Evolutionary conservation across 2,888 invertebrate species (phyloP), one percentile per base, ranked within the genome.

Genomic region (Noctuana brunneofusca): DNA sequence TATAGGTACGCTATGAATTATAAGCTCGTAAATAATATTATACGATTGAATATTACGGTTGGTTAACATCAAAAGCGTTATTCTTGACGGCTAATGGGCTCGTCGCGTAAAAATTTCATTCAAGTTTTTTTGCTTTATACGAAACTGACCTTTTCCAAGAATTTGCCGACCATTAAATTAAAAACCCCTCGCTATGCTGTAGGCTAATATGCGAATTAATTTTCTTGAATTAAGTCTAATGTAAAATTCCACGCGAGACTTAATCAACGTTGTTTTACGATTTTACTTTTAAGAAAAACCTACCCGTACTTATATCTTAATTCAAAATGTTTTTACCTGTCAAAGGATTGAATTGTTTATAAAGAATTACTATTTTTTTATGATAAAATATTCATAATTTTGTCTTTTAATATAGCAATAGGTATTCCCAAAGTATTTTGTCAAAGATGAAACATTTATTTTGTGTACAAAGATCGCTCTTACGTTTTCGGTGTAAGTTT

Each of bases 121-220:
- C 5, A 2, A 14, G n/a, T 35, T 54, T 38, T 24, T 54, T 20
- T 30, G n/a, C n/a, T n/a, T 43, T 22, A 27, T 55, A 43, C 16
- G 27, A 55, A 55, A 55, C 16, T 43, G 41, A 43, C 55, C 55
- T 27, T 55, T 55, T 43, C 55, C 2, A 27, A 27, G 41, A 55
- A 43, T 55, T 27, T 24, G 14, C 56, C 46, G 32, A 14, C 32
- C 32, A 48, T 57, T 32, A 48, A 57, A 46, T 48, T 43, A 46
- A 56, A 56, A 57, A 54, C 20, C 14, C 46, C 46, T 11, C n/a
- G 20, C 20, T 3, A 27, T 24, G 24, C 14, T 24, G 35, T 16
- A 16, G 18, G 35, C 49, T 58, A 49, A 58, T 57, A 58, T 58
- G 35, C 22, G 35, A 58, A 58, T 58, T 57, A 57, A 57, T 57